Evolutionary conservation across 2,113 vertebrate species (phyloP), one percentile per base, ranked within the genome.

Genomic region (Ctenodactylus gundi): DNA sequence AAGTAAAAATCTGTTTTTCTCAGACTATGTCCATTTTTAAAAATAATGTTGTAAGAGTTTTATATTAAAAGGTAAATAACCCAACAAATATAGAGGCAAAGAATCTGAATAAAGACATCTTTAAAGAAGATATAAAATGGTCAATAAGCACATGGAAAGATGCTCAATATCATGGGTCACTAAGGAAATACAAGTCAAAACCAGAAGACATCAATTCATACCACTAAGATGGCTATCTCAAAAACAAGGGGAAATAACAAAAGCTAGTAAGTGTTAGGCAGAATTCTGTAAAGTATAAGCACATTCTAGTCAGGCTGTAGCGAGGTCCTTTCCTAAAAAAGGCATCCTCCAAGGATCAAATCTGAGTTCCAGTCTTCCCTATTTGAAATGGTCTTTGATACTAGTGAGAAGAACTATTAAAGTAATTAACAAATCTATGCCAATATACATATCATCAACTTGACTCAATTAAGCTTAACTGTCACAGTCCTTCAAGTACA

Each of bases 31-130:
- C 18, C 20, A 21, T 75, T 88, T 85, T 53, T n/a, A 5, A 72
- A 90, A 86, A 65, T 29, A 39, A 78, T 73, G 44, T 44, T 88
- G n/a, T 18, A 82, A 87, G 17, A 91, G 68, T 41, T 18, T 57
- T 84, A 60, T 72, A n/a, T 64, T 93, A 78, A 44, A 80, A 72
- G 64, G 70, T 53, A 80, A 92, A 67, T 68, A 83, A 36, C 60
- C 31, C 10, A 70, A 68, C 44, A 12, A 70, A 60, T 44, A 70
- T 39, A 39, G 60, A 67, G 31, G 68, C 7, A 75, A 36, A 36
- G 1, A 20, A 73, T 46, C 7, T 49, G 44, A 46, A 34, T n/a
- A 53, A 76, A 31, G 21, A 27, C n/a, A 27, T 57, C 25, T 34
- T 18, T 86, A 58, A 58, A 73, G 2, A n/a, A 86, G 18, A 73